Evolutionary conservation across 2,888 invertebrate species (phyloP), one percentile per base, ranked within the genome.

Genomic region (Galeopsomyia nigrocyanea): DNA sequence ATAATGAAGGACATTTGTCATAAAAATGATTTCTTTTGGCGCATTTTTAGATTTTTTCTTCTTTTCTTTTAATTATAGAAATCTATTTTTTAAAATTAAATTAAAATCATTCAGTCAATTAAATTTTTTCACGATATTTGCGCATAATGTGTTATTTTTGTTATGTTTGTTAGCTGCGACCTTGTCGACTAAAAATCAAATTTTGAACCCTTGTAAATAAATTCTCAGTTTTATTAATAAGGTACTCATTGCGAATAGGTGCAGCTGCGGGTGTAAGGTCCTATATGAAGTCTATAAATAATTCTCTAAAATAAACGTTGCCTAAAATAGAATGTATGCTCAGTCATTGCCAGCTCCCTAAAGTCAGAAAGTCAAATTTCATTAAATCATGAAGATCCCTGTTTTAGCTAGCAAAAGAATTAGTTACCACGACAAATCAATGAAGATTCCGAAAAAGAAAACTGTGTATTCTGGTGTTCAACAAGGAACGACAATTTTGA

Each of bases 91-190:
- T 67, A 50, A 9, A 69, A 63, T 70, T 3, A 72, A 62, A 62
- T 69, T 51, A 53, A 63, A 72, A 69, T 66, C 66, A 71, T 74
- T 68, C 51, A 47, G 68, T 22, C 62, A 55, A 74, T 26, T 26
- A 26, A 26, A 26, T 26, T 13, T 39, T 39, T 39, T 39, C 39
- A 72, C 69, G 53, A 21, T 69, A 72, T 68, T 55, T 67, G 51
- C 61, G 31, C 64, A 67, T 69, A 56, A 72, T 69, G 58, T 75
- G 64, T 67, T 75, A 72, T 75, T 75, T 73, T 75, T 71, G 73
- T 75, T 75, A 72, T 75, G 68, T 71, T 75, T 75, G 72, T 73
- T 71, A 67, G 71, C 68, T 71, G 67, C 26, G 62, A 71, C 72
- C 56, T 61, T 65, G 61, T 64, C 46, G 71, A 39, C 46, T 31